Evolutionary conservation across 2,113 vertebrate genomes (phyloP), one percentile per base, ranked within the genome.

Genomic region (Ptychochromis oligacanthus): DNA sequence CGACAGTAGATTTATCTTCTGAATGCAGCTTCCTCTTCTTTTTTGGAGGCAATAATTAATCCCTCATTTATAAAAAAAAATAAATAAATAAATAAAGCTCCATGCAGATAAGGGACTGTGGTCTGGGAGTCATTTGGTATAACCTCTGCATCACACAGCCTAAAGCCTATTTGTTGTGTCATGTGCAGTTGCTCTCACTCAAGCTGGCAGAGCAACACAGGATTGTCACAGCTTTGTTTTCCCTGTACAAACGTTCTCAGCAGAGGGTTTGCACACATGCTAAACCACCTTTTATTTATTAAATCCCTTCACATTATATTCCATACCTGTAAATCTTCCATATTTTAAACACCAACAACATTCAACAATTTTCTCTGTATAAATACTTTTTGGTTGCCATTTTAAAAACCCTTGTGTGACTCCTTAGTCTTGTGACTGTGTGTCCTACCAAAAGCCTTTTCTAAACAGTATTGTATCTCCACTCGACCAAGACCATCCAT

Each of bases 401-500:
- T 81, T 77, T 31, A 5, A 54, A 67, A 76, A 46, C 34, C n/a
- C n/a, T 76, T 4, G 18, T 80, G 20, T 14, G 57, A 28, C 77
- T 49, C 15, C 67, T 26, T 34, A 59, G 31, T 62, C 74, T 64
- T 28, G 58, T 20, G 18, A 43, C 75, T 34, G 65, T 57, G 52
- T 84, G 87, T 77, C 86, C 84, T 87, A 46, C 57, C 76, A 90
- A 90, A 93, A 93, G 91, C 93, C 93, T 90, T 87, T 93, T 86
- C 64, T 58, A 78, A 91, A 86, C 54, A 55, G 38, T 17, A 84
- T 85, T 88, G 28, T 20, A 87, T 85, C 90, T 94, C 92, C 92
- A 94, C 92, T 95, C 82, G 85, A 93, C 86, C 94, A 95, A 75
- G 92, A 94, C 93, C 89, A 31, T 87, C 93, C 92, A 93, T 94